Evolutionary conservation across 2,113 vertebrate species (phyloP), one percentile per base, ranked within the genome.

Genomic region (Symphodus melops): DNA sequence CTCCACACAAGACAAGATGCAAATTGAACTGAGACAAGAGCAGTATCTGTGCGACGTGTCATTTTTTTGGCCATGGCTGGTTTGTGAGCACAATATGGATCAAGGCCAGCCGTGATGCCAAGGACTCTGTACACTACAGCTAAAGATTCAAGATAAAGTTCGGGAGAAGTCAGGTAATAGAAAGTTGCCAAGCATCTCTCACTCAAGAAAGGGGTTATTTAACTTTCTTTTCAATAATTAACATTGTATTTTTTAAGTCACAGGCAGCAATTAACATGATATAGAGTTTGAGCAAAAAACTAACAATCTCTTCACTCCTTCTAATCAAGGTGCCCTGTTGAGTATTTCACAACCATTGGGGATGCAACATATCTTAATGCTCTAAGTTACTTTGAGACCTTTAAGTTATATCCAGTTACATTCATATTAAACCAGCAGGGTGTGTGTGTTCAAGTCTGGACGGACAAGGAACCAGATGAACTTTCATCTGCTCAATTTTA

Each of bases 21-120:
- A 87, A 90, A 89, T 86, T 76, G 72, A 89, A 84, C 74, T 19
- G 56, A 80, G 80, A 79, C 79, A 75, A 79, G 79, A 70, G 87
- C 72, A 73, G 75, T 77, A 66, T 84, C 76, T 79, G 75, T 76
- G 84, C 79, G 75, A 46, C 25, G 65, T 72, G 75, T 79, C 80
- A 80, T 82, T 21, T 69, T 25, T 71, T 68, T 72, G 69, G 75
- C 79, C 61, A 17, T 6, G 37, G 52, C 62, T 72, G 61, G 37
- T 75, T 77, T 61, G 83, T 17, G 16, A 55, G 55, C 5, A 21
- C 44, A 62, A 44, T 33, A 57, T 56, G 74, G 63, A 62, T 63
- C 0, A 9, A 0, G 48, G 77, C 72, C 41, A 67, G 33, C 48
- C 46, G 25, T n/a, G 13, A 42, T 77, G 64, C 51, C 67, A 72